Conservation (phyloP, 2,113 vertebrate genomes). For the Hemicordylus capensis region DNA sequence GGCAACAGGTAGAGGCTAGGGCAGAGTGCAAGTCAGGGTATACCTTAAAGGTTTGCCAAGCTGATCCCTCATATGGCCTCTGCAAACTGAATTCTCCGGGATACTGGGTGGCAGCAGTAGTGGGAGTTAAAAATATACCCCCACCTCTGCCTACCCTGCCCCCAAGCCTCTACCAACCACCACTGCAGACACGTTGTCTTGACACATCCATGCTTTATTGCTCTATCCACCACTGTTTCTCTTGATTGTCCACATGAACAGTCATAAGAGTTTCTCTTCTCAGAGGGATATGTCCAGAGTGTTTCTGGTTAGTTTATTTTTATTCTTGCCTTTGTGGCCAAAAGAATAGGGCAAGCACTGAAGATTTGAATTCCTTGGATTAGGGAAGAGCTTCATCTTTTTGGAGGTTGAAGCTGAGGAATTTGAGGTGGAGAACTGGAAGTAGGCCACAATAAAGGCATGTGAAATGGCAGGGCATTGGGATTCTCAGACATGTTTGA, state of each 20-base stretch:
- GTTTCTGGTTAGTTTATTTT: not conserved
- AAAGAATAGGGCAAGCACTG: not conserved
- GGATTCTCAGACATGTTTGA: not conserved
- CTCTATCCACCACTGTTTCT: too few species aligned
- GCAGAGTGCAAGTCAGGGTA: too few species aligned
- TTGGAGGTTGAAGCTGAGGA: not conserved
- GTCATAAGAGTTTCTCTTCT: not conserved
- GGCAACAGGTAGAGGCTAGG: too few species aligned
- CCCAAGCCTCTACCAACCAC: too few species aligned
- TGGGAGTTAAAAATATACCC: too few species aligned
- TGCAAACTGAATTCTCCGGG: too few species aligned
- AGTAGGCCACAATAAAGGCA: not conserved
- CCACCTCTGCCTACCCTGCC: too few species aligned
- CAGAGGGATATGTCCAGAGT: not conserved
- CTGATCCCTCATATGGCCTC: too few species aligned
- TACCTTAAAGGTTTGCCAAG: too few species aligned
- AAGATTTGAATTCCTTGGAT: not conserved
- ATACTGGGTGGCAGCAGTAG: too few species aligned
- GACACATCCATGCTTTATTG: too few species aligned
- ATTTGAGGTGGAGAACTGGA: not conserved
- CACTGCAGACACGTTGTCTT: too few species aligned
- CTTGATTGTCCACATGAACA: not conserved
- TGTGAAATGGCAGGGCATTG: not conserved
- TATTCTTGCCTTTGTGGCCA: not conserved
- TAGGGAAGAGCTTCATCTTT: not conserved